phyloP scores from a whole-genome alignment of 2,113 vertebrate genomes.

The Urocolius indicus region DNA sequence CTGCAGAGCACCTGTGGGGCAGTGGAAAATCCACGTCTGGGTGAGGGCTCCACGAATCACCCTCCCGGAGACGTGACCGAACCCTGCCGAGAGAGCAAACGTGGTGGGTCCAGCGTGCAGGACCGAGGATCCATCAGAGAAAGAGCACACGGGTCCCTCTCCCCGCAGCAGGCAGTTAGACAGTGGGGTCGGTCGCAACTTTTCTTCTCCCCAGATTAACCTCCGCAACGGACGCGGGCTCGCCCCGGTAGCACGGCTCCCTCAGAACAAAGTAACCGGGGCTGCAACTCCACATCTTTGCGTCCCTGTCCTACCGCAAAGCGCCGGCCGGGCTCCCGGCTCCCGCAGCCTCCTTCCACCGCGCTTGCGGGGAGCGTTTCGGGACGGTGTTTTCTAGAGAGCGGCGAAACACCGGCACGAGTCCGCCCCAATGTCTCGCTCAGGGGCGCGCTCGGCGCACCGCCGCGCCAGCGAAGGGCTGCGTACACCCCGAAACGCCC shows the following conservation, averaged over 20 bases:
- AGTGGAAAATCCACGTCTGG: background rate
- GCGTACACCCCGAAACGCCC: no score
- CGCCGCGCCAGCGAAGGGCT: background rate
- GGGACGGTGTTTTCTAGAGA: background rate
- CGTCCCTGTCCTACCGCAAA: background rate
- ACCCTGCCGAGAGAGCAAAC: background rate
- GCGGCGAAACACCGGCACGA: background rate
- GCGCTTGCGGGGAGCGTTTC: rapidly evolving
- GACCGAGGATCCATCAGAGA: background rate
- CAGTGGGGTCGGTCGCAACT: background rate
- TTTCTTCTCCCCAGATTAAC: background rate
- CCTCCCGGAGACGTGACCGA: background rate
- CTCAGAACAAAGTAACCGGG: background rate
- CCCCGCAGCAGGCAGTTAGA: background rate
- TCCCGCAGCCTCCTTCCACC: background rate
- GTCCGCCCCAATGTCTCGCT: background rate
- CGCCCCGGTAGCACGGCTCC: background rate
- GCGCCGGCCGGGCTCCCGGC: background rate
- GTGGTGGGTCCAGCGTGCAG: background rate
- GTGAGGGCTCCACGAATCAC: background rate
- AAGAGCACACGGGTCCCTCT: background rate
- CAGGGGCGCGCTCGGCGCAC: background rate
- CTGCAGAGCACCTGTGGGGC: background rate
- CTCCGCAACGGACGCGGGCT: background rate
- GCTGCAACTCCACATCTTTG: background rate